Percentiles rank a stretch among this genome's conserved stretches.
These are phyloP conservation scores for Hyposoter didymator DNA, from an alignment of 2,888 invertebrate species.

Conservation along the genomic window DNA sequence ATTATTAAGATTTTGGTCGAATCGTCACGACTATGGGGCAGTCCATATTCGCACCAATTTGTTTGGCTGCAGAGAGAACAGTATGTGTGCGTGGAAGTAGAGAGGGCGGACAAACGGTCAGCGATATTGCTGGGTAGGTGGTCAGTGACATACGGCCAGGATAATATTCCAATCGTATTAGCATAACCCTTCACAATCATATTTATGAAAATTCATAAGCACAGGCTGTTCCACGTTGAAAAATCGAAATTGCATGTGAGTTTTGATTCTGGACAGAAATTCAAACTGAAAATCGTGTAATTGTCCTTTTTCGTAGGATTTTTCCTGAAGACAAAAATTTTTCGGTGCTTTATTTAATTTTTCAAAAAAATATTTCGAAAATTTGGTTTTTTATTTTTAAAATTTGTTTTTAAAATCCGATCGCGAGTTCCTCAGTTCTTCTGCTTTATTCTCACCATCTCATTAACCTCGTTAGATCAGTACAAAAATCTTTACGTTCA, in stretches of 20 bases:
- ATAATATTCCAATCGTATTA: constrained; percentile 79
- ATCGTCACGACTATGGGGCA: not conserved
- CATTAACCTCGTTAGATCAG: constrained; percentile 12
- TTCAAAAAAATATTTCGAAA: too few relatives aligned
- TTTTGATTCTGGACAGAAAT: not conserved
- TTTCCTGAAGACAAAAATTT: too few relatives aligned
- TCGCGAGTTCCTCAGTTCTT: constrained; percentile 44
- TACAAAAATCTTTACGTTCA: constrained; percentile 30
- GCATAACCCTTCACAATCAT: constrained; percentile 75
- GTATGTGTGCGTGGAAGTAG: constrained; percentile 1
- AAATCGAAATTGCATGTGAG: not conserved
- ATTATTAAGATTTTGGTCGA: not conserved
- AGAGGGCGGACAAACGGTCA: constrained; percentile 74
- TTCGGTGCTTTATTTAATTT: too few relatives aligned
- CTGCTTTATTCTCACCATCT: constrained; percentile 5
- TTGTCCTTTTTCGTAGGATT: too few relatives aligned
- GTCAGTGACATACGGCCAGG: constrained; percentile 80
- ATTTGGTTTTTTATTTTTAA: too few relatives aligned
- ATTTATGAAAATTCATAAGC: constrained; percentile 22
- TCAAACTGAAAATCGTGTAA: not conserved
- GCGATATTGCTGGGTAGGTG: constrained; percentile 77
- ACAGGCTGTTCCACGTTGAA: not conserved
- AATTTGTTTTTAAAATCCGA: too few relatives aligned
- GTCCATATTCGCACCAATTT: constrained; percentile 28
- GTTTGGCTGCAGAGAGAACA: constrained; percentile 1